Evolutionary conservation across 2,797 vertebrate genomes (phyloP).

Genomic region (Huso huso): DNA sequence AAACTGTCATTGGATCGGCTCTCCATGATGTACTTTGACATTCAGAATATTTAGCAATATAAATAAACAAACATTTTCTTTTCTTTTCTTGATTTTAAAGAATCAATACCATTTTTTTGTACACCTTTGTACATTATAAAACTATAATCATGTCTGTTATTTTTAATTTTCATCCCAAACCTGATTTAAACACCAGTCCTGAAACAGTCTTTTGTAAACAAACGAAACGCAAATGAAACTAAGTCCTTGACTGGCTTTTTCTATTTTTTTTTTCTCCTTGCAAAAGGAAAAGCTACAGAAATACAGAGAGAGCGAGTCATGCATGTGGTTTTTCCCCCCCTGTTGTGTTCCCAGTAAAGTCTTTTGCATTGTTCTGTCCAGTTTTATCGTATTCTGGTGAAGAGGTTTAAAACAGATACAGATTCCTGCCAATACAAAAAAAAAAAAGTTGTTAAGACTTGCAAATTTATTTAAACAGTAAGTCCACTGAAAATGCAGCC

Average conservation of each 20-base stretch:
- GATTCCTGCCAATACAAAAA: constrained; percentile 66
- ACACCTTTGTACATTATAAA: constrained; percentile 1
- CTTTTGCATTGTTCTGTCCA: background rate
- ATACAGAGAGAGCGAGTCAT: background rate
- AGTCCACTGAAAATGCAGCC: too few species aligned
- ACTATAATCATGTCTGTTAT: constrained; percentile 20
- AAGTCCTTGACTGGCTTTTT: background rate
- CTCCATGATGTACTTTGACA: background rate
- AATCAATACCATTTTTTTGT: constrained; percentile 4
- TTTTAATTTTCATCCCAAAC: constrained; percentile 25
- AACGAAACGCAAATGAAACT: constrained; percentile 10
- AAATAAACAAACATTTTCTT: background rate
- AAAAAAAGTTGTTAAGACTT: background rate
- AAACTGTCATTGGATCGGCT: background rate
- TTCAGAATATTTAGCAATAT: constrained; percentile 6
- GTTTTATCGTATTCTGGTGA: constrained; percentile 76
- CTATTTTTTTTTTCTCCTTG: constrained; percentile 6
- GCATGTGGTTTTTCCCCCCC: background rate
- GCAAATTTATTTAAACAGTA: too few species aligned
- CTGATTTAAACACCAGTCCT: constrained; percentile 14
- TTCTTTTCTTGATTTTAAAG: background rate
- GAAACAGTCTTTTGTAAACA: constrained; percentile 20
- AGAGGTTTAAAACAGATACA: constrained; percentile 84
- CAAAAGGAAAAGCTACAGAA: constrained; percentile 4
- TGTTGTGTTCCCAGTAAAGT: constrained; percentile 5